A percentile compares a stretch with the other conserved stretches of the same genome.
These are phyloP conservation scores for Paramormyrops hopkinsi DNA, from an alignment of 2,797 vertebrate genomes.

Conservation along the genomic window DNA sequence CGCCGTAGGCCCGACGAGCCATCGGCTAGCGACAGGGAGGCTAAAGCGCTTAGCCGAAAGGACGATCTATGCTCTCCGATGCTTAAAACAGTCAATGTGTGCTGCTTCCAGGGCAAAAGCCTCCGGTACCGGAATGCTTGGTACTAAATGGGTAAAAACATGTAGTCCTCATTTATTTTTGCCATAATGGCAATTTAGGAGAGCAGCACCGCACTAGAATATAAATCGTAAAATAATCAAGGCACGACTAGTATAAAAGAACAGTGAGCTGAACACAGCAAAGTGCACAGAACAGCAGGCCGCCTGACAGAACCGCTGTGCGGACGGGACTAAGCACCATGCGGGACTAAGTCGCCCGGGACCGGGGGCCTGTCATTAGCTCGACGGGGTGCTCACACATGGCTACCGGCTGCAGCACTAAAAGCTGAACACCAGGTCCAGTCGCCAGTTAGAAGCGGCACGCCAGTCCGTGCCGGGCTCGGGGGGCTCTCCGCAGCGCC, in stretches of 20 bases:
- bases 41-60: not conserved
- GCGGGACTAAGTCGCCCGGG: not conserved
- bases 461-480: no score
- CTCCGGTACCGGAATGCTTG: not conserved
- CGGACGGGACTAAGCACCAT: not conserved
- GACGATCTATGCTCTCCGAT: not conserved
- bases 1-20: not conserved
- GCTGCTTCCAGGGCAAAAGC: not conserved
- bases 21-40: not conserved
- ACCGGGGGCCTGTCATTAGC: not conserved
- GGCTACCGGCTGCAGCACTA: not conserved
- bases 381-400: not conserved
- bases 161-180: not conserved
- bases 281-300: not conserved
- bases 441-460: not conserved
- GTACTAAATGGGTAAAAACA: not conserved
- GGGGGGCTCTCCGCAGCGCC: not conserved
- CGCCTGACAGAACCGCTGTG: not conserved
- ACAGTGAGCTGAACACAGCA: not conserved
- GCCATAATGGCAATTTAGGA: not conserved
- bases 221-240: not conserved
- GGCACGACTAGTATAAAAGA: not conserved
- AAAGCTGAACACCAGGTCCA: not conserved
- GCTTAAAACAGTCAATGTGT: not conserved
- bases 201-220: not conserved